Base-by-base conservation (phyloP, 2,797 vertebrate genomes). In the Tragopan temminckii region DNA sequence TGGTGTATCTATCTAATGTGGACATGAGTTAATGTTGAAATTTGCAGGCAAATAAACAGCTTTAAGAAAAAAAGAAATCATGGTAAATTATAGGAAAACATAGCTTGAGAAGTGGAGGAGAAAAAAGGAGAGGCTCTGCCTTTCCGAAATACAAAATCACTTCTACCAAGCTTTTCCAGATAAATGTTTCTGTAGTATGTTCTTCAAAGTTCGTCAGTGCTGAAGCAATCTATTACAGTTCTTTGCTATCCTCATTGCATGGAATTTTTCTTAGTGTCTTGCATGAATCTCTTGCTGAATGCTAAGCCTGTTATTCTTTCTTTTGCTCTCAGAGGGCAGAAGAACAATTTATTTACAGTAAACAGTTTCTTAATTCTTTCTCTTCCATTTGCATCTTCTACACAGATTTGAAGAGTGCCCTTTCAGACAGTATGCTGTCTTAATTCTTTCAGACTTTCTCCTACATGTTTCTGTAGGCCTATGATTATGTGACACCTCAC, bases 161-260 rank as follows among this genome's bases (percentile, higher is more conserved):
- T 69, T 89, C 45, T 35, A n/a, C 43, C 16, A 31, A 69, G 66
- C n/a, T 89, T 87, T 89, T 74, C 18, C 33, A 95, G 79, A 88
- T 80, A 85, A 85, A 87, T 2, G 2, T 64, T 89, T 29, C 71
- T 72, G 45, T 78, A 68, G 71, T 61, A 4, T 4, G n/a, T 57
- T 82, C 45, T 85, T 88, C 76, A 58, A 38, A 93, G 43, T 50
- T 69, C 48, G 83, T 68, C 36, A 19, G 38, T 46, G 18, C 79
- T 80, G 14, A 70, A 85, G 62, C 50, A 21, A n/a, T 75, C 38
- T 19, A 50, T 91, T 77, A 70, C 10, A 7, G 31, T 61, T 82
- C 58, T 81, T 42, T 12, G 5, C 71, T 72, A 25, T 52, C 57
- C 53, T 90, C 38, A 9, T 45, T 25, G 20, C n/a, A 20, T 0